Evolutionary conservation across 2,888 invertebrate species (phyloP).

Genomic region (Argyresthia albistria): DNA sequence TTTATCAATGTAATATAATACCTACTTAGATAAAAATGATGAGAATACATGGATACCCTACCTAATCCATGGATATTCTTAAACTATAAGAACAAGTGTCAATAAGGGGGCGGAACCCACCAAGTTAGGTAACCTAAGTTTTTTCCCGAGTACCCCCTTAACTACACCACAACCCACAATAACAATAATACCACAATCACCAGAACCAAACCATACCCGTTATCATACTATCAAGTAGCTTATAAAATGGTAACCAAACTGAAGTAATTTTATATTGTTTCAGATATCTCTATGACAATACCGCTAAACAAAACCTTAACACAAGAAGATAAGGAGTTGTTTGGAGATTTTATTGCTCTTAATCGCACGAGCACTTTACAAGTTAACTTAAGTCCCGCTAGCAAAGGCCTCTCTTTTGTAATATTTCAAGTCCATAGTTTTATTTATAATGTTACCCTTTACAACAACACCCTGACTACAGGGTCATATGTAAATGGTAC

Average conservation of each 20-base stretch:
- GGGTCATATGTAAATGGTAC: slow-evolving; percentile 65
- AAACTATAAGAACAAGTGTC: no score
- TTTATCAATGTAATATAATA: no score
- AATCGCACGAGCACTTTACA: slow-evolving; percentile 30
- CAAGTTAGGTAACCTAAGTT: no score
- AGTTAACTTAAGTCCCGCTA: slow-evolving; percentile 52
- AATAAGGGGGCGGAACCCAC: no score
- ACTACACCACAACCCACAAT: no score
- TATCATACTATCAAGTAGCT: no score
- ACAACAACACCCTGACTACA: slow-evolving; percentile 33
- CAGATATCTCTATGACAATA: slow-evolving; percentile 38
- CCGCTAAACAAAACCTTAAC: slow-evolving; percentile 34
- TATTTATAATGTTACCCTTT: slow-evolving; percentile 68
- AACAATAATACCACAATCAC: no score
- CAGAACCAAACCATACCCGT: no score
- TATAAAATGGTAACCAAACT: no score
- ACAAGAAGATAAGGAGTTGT: slow-evolving; percentile 34
- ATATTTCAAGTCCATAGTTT: slow-evolving; percentile 78
- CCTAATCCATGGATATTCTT: background rate
- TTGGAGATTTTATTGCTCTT: slow-evolving; percentile 29
- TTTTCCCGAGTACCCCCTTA: no score
- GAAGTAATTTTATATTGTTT: slow-evolving; percentile 27
- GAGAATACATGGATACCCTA: no score
- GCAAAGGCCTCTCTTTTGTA: slow-evolving; percentile 62
- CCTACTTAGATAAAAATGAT: no score